Conservation (phyloP, 2,888 invertebrate species). For the Lucinisca nassula region DNA sequence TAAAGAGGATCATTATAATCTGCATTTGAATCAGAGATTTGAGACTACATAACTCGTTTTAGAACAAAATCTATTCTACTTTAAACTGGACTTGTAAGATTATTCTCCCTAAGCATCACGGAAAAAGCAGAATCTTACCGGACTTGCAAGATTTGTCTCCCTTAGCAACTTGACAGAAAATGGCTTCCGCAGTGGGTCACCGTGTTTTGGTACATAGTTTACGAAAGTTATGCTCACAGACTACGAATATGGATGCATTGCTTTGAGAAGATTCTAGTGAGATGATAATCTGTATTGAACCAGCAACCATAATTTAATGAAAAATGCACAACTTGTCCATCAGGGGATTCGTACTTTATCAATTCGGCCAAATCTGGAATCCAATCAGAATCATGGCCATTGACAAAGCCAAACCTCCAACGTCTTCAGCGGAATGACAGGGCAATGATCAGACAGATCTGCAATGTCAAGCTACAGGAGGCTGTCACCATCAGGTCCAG, state of each 20-base stretch:
- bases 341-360: background rate
- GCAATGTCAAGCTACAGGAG: too few species aligned
- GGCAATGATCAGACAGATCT: too few species aligned
- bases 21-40: background rate
- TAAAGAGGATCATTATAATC: background rate
- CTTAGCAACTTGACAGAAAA: background rate
- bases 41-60: background rate
- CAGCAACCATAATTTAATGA: background rate
- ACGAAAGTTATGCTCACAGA: background rate
- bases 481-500: too few species aligned
- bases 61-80: background rate
- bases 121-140: background rate
- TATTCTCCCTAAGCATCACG: background rate
- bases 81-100: background rate
- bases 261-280: background rate
- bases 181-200: background rate
- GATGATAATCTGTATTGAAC: background rate
- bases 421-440: too few species aligned
- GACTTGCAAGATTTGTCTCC: background rate
- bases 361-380: background rate
- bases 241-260: background rate
- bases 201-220: background rate
- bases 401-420: too few species aligned
- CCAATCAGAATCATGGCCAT: too few species aligned
- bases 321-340: background rate